Conservation (phyloP, 2,888 invertebrate species). For the Napeogenes inachia region DNA sequence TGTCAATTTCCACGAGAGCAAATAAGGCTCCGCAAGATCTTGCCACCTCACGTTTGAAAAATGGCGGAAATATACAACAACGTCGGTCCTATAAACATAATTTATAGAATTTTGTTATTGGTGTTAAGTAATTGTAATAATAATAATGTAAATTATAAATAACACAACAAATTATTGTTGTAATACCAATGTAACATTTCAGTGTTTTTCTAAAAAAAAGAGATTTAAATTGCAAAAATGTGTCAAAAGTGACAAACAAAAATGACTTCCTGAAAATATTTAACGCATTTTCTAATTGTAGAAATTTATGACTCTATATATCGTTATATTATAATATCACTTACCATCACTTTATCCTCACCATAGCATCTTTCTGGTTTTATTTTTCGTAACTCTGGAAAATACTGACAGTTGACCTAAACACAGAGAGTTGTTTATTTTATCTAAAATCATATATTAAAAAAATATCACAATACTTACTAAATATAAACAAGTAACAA, state of each 20-base stretch:
- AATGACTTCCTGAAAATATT: too few species aligned
- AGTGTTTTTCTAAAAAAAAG: too few species aligned
- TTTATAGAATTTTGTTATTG: neutral
- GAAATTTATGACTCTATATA: neutral
- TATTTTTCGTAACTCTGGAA: conserved; percentile 6
- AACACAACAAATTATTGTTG: too few species aligned
- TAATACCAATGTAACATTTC: too few species aligned
- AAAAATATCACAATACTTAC: neutral
- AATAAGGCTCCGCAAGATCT: conserved; percentile 45
- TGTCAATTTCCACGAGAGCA: conserved; percentile 29
- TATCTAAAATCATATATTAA: neutral
- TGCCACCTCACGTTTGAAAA: conserved; percentile 48
- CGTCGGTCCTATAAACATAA: conserved; percentile 38
- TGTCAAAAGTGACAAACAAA: too few species aligned
- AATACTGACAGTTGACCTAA: conserved; percentile 10
- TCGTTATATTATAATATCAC: conserved; percentile 1
- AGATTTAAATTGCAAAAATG: too few species aligned
- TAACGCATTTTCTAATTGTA: neutral
- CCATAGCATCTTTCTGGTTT: conserved; percentile 43
- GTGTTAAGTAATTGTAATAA: too few species aligned
- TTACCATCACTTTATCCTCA: conserved; percentile 40
- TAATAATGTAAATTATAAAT: neutral
- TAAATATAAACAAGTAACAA: neutral
- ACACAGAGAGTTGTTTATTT: conserved; percentile 2
- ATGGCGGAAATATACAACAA: conserved; percentile 60